These are phyloP conservation scores for Colinus virginianus DNA, from an alignment of 2,113 vertebrate genomes.

Conservation along the genomic window DNA sequence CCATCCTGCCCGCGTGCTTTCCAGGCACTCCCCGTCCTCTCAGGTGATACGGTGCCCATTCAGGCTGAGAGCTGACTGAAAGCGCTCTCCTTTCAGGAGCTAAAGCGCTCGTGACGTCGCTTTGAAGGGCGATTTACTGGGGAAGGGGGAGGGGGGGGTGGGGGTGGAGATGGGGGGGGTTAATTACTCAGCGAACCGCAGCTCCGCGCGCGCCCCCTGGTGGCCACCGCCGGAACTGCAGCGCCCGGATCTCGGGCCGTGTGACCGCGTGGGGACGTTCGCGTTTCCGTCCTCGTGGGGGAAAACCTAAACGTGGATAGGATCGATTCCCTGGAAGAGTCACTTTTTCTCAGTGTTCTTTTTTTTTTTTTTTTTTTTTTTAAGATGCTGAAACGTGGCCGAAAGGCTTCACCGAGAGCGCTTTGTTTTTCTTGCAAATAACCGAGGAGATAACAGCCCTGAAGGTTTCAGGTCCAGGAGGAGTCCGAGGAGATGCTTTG, in stretches of 20 bases:
- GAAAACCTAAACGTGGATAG: too few species aligned
- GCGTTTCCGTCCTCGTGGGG: too few species aligned
- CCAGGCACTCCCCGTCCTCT: fast-evolving
- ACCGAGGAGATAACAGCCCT: background rate
- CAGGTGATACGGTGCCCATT: fast-evolving
- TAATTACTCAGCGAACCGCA: background rate
- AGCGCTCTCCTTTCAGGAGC: constrained; percentile 10
- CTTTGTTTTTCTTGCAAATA: constrained; percentile 3
- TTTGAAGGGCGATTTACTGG: background rate
- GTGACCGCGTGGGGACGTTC: too few species aligned
- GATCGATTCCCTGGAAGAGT: background rate
- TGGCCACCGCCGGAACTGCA: too few species aligned
- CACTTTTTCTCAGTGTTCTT: background rate
- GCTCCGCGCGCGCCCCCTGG: too few species aligned
- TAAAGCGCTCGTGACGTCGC: background rate
- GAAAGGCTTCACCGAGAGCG: background rate
- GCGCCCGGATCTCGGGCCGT: too few species aligned
- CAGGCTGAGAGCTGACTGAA: background rate
- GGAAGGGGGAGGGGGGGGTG: background rate
- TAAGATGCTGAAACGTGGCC: background rate
- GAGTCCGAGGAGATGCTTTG: background rate
- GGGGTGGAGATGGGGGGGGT: background rate
- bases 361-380: background rate
- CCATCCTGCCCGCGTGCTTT: too few species aligned
- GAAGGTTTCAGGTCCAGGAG: background rate